Evolutionary conservation across 2,113 vertebrate genomes (phyloP).

Genomic region (Notothenia coriiceps): DNA sequence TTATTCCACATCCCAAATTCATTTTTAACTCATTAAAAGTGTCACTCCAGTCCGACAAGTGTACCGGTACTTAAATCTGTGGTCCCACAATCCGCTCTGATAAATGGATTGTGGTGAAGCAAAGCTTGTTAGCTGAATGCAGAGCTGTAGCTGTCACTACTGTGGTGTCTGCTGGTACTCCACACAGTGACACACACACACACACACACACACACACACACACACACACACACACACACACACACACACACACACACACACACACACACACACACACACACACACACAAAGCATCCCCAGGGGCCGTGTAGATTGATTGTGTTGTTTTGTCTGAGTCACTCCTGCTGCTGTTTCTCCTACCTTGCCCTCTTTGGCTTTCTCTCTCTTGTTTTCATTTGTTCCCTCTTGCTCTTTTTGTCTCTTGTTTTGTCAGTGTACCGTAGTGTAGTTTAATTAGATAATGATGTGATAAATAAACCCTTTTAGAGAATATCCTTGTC

Average conservation of each 20-base stretch:
- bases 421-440: background rate
- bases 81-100: background rate
- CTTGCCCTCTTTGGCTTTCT: background rate
- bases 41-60: background rate
- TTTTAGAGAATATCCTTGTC: background rate
- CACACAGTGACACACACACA: slow-evolving; percentile 9
- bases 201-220: slow-evolving; percentile 31
- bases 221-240: background rate
- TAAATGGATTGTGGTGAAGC: slow-evolving; percentile 5
- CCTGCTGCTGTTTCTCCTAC: background rate
- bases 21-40: background rate
- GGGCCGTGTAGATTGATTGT: background rate
- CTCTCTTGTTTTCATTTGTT: background rate
- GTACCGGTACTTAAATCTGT: background rate
- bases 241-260: no score
- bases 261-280: background rate
- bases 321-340: background rate
- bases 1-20: background rate
- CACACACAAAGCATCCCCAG: background rate
- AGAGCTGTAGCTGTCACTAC: slow-evolving; percentile 11
- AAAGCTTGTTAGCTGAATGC: slow-evolving; percentile 17
- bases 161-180: slow-evolving; percentile 13
- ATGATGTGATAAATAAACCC: no score
- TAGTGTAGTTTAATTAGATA: background rate
- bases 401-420: background rate